Percentiles rank a stretch among this genome's conserved stretches.
phyloP scores from a whole-genome alignment of 2,888 invertebrate species.

The Ecliptopera silaceata region DNA sequence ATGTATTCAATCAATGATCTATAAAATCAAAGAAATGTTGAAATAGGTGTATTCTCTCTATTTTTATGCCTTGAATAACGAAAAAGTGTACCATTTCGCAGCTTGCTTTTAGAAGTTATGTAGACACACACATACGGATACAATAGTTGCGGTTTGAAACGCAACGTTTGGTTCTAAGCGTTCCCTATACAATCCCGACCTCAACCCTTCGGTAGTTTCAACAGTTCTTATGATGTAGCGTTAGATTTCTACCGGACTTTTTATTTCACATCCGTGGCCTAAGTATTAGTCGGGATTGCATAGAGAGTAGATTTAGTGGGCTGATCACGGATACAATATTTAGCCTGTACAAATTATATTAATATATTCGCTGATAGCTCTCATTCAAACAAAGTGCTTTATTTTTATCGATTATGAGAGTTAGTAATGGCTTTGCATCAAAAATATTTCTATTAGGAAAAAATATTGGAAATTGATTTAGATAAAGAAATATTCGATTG shows the following conservation, averaged over 20 bases:
- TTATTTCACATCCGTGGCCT: constrained; percentile 43
- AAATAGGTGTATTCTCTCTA: no score
- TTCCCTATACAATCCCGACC: constrained; percentile 49
- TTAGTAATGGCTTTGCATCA: constrained; percentile 52
- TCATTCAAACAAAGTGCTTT: constrained; percentile 66
- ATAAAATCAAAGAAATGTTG: no score
- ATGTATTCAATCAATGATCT: no score
- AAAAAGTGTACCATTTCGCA: no score
- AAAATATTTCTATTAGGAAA: constrained; percentile 34
- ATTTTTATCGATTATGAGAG: constrained; percentile 63
- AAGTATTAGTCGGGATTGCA: constrained; percentile 54
- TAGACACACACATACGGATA: constrained; percentile 14
- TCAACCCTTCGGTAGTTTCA: constrained; percentile 19
- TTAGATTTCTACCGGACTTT: constrained; percentile 41
- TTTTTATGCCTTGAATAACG: no score
- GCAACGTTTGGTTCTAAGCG: constrained; percentile 9
- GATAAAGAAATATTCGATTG: constrained; percentile 44
- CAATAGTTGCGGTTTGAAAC: background rate
- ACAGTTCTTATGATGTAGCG: constrained; percentile 40
- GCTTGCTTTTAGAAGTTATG: background rate
- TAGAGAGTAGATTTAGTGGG: constrained; percentile 41
- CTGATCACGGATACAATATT: constrained; percentile 43
- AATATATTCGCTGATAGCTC: constrained; percentile 67
- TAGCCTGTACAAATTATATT: constrained; percentile 70
- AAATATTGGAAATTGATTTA: constrained; percentile 39